Evolutionary conservation across 2,797 vertebrate species (phyloP).

Genomic region (Propithecus deckenii): DNA sequence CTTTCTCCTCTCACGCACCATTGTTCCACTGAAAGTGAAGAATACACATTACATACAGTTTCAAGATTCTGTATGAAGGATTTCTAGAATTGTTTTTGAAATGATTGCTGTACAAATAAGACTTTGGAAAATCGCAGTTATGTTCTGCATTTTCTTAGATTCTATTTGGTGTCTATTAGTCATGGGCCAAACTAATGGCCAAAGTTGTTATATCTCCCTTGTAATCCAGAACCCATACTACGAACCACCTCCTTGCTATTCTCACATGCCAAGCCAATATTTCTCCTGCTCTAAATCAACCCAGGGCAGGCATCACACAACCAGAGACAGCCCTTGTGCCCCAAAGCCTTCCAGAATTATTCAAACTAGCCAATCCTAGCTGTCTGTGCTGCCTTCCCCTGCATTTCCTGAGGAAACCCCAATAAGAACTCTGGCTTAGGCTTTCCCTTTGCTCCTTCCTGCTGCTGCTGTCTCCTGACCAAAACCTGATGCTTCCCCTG

Average conservation of each 20-base stretch:
- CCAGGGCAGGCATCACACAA: not conserved
- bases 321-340: not conserved
- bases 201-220: not conserved
- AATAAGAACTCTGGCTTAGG: not conserved
- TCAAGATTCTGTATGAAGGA: not conserved
- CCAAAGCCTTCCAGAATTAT: not conserved
- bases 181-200: not conserved
- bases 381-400: not conserved
- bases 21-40: not conserved
- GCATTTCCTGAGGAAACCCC: not conserved
- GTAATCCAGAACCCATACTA: not conserved
- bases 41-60: not conserved
- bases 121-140: not conserved
- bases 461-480: not conserved
- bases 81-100: conserved; percentile 36
- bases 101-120: not conserved
- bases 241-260: not conserved
- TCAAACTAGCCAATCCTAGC: not conserved
- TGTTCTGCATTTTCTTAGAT: not conserved
- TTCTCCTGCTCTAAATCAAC: not conserved
- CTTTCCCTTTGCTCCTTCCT: not conserved
- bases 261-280: not conserved
- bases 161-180: not conserved
- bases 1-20: not conserved
- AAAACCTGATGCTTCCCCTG: not conserved